Base-by-base conservation (phyloP, 2,797 vertebrate species). In the Megalops cyprinoides region DNA sequence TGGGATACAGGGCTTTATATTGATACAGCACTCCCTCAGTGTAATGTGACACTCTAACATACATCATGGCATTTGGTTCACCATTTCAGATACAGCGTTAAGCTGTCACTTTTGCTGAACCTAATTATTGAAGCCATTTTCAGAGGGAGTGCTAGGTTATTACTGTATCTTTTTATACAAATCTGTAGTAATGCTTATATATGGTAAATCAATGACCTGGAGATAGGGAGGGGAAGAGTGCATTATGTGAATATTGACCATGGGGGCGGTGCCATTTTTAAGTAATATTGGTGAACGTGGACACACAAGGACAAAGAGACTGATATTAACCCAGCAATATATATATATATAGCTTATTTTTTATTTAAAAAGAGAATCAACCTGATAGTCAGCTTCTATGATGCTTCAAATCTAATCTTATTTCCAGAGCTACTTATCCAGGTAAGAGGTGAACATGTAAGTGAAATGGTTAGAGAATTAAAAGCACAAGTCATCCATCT, bases 381-480 rank as follows among this genome's bases (percentile, higher is more conserved):
- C 55, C 23, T 25, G 55, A n/a, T 37, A 15, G 20, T 34, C 14
- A 37, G 14, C 62, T 34, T 65, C 37, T 10, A 18, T 1, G 25
- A 65, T 10, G 31, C 62, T 37, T 65, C 62, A 34, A 20, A 65
- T 18, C 31, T 65, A 18, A 34, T 34, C 34, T 14, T 51, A 14
- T 14, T 78, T 28, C 46, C 3, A 78, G 69, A 74, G 60, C 53
- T 49, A 10, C 48, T 67, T 42, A 42, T 53, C 49, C 20, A 51
- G 60, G 60, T 48, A 56, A 51, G 79, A 75, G 74, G 58, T 34
- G 48, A 56, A 62, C 42, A 15, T 25, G 15, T 14, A 58, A 65
- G 31, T 31, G 1, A 44, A 78, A 77, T 75, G 77, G 81, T 82
- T 82, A 79, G 81, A 82, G 56, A 71, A 78, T 78, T 82, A 82